These are phyloP conservation scores for Denticeps clupeoides DNA, from an alignment of 2,797 vertebrate species.

Conservation along the genomic window DNA sequence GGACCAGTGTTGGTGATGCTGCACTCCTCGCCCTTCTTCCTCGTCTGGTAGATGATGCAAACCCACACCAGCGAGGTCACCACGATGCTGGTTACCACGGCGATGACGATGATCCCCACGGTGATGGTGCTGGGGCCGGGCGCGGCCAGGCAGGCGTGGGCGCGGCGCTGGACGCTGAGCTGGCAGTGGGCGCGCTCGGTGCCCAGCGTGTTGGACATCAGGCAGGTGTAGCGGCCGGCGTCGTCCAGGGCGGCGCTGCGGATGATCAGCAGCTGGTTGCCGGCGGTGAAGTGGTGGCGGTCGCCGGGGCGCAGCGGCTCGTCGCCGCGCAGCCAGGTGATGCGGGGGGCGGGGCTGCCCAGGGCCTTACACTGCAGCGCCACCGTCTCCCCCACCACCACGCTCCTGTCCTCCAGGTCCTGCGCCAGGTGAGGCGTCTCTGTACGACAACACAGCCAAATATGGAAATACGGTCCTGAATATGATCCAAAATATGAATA, in stretches of 20 bases:
- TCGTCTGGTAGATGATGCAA: conserved; percentile 96
- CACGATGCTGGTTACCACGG: conserved; percentile 90
- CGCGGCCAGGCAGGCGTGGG: conserved; percentile 30
- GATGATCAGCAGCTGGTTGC: conserved; percentile 87
- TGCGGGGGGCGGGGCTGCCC: conserved; percentile 79
- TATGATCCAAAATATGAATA: too few relatives aligned
- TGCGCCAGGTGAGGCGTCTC: conserved; percentile 79
- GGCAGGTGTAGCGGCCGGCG: conserved; percentile 84
- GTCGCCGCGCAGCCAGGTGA: conserved; percentile 86
- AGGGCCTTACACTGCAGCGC: conserved; percentile 89
- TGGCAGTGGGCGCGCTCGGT: conserved; percentile 86
- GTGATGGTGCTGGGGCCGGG: conserved; percentile 60
- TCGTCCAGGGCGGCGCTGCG: conserved; percentile 69
- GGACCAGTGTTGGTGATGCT: conserved; percentile 93
- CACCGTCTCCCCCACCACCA: conserved; percentile 78
- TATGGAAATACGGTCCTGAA: too few relatives aligned
- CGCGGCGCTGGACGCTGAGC: conserved; percentile 56
- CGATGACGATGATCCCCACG: conserved; percentile 85
- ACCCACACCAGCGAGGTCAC: conserved; percentile 94
- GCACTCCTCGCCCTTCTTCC: conserved; percentile 93
- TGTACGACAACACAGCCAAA: conserved; percentile 32
- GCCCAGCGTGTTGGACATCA: conserved; percentile 91
- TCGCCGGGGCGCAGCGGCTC: conserved; percentile 71
- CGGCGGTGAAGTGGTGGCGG: conserved; percentile 86
- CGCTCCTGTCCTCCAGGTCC: conserved; percentile 75